These are phyloP conservation scores for Hemiscyllium ocellatum DNA, from an alignment of 2,113 vertebrate species.

Conservation along the genomic window DNA sequence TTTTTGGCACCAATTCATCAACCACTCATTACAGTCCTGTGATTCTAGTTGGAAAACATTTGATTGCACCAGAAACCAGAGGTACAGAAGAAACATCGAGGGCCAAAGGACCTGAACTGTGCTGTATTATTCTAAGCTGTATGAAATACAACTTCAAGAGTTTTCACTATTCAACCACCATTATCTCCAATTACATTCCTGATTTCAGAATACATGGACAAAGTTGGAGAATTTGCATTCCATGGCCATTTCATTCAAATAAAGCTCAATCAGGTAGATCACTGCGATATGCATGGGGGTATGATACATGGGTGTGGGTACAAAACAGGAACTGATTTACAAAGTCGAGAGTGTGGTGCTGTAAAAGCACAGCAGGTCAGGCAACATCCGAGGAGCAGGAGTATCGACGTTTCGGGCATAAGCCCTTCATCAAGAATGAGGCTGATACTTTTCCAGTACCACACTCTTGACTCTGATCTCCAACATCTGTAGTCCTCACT, in stretches of 20 bases:
- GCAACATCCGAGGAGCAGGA: too few relatives aligned
- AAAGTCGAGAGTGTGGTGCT: too few relatives aligned
- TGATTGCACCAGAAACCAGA: neutral
- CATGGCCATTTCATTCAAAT: neutral
- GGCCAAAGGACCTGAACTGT: too few relatives aligned
- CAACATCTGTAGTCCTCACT: too few relatives aligned
- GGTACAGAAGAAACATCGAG: neutral
- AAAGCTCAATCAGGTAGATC: neutral
- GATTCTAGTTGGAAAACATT: neutral
- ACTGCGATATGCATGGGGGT: neutral
- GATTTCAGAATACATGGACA: neutral
- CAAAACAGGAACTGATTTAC: neutral
- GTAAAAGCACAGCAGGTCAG: too few relatives aligned
- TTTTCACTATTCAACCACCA: neutral
- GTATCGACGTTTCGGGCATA: too few relatives aligned
- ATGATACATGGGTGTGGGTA: neutral
- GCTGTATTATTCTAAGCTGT: too few relatives aligned
- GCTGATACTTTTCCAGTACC: too few relatives aligned
- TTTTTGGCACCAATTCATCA: neutral
- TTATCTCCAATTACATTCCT: neutral
- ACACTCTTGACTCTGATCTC: too few relatives aligned
- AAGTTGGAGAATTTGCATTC: neutral
- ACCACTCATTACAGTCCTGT: neutral
- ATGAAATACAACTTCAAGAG: neutral
- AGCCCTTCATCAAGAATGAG: too few relatives aligned